A percentile compares a stretch with the other conserved stretches of the same genome.
Conservation (phyloP, 2,888 invertebrate genomes). For the Cheilosia impressa region DNA sequence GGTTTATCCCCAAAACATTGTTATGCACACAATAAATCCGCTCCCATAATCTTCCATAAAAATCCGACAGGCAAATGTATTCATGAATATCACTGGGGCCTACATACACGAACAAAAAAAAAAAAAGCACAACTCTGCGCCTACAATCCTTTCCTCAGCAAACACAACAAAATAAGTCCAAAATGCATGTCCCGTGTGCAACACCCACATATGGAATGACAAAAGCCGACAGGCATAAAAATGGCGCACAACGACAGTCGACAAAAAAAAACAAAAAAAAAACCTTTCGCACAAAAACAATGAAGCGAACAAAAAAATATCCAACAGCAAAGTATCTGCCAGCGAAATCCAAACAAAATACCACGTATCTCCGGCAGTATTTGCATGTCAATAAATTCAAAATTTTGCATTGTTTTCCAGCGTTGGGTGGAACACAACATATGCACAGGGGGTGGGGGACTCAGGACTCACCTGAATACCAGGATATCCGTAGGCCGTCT, state of each 20-base stretch:
- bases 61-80: constrained; percentile 63
- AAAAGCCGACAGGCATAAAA: constrained; percentile 73
- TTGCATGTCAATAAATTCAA: constrained; percentile 75
- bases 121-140: constrained; percentile 32
- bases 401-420: constrained; percentile 62
- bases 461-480: constrained; percentile 82
- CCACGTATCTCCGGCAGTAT: constrained; percentile 58
- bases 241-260: constrained; percentile 48
- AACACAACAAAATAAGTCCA: constrained; percentile 33
- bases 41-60: constrained; percentile 56
- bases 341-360: constrained; percentile 11
- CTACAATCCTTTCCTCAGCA: constrained; percentile 33
- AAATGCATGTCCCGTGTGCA: constrained; percentile 71
- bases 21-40: constrained; percentile 68
- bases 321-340: constrained; percentile 5
- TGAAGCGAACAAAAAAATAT: constrained; percentile 12
- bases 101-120: background rate
- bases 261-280: constrained; percentile 31
- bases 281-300: constrained; percentile 42
- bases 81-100: constrained; percentile 39
- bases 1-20: constrained; percentile 48
- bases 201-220: constrained; percentile 74
- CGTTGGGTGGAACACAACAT: constrained; percentile 9
- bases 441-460: too few relatives aligned
- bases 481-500: constrained; percentile 83